phyloP scores from a whole-genome alignment of 2,888 invertebrate genomes.

The Campoplex capitator region DNA sequence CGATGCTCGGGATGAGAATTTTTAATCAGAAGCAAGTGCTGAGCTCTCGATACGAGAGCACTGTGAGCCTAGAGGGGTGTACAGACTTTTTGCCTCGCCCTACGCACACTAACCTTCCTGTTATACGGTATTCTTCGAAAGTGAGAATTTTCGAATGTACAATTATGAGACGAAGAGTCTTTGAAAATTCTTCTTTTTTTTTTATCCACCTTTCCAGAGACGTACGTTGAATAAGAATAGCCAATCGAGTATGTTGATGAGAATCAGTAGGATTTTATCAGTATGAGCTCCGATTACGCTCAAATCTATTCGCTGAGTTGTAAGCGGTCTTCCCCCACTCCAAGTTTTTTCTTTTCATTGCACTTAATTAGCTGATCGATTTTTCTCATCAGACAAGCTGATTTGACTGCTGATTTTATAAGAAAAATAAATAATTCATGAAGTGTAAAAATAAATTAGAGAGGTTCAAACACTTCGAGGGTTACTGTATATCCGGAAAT shows the following conservation, averaged over 20 bases:
- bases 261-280: not conserved
- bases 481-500: not conserved
- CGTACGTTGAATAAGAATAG: not conserved
- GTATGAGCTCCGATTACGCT: not conserved
- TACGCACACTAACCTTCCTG: not conserved
- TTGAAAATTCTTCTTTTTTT: not conserved
- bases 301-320: not conserved
- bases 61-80: conserved; percentile 14
- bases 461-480: too few relatives aligned
- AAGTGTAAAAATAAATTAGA: too few relatives aligned
- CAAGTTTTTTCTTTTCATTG: not conserved
- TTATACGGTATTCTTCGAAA: not conserved
- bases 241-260: not conserved
- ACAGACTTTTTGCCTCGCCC: conserved; percentile 23
- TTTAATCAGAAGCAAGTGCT: conserved; percentile 61
- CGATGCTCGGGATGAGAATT: conserved; percentile 61
- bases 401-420: not conserved
- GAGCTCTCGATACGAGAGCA: conserved; percentile 43
- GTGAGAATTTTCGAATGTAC: not conserved
- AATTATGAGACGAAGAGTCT: not conserved
- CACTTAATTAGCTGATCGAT: not conserved
- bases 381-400: not conserved
- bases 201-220: not conserved
- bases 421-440: too few relatives aligned
- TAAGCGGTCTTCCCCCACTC: not conserved